Evolutionary conservation across 92 coral and sea anemone genomes (phyloP).

Genomic region (Plumapathes pennacea): DNA sequence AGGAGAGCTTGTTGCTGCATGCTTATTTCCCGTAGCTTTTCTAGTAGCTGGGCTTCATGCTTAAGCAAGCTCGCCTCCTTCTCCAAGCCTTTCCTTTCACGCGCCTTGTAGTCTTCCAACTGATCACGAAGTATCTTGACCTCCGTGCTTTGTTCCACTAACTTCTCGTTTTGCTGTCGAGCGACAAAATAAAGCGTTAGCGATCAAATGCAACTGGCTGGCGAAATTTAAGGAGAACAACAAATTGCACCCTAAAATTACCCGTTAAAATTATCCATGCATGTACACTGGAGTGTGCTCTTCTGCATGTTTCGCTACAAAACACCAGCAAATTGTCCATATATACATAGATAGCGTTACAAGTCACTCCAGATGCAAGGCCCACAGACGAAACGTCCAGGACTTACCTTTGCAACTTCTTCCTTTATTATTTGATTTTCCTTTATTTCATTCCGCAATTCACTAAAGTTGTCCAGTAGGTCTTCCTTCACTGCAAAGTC

Average conservation of each 20-base stretch:
- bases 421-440: slow-evolving; percentile 68
- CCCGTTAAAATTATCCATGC: too few species aligned
- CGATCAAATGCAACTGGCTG: neutral
- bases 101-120: slow-evolving; percentile 51
- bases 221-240: neutral
- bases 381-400: too few species aligned
- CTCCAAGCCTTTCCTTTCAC: slow-evolving; percentile 46
- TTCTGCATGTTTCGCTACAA: too few species aligned
- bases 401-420: slow-evolving; percentile 58
- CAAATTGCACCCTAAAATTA: too few species aligned
- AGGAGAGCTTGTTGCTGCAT: too few species aligned
- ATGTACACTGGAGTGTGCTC: too few species aligned
- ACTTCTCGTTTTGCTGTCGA: slow-evolving; percentile 59
- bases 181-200: neutral
- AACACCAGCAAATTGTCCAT: too few species aligned
- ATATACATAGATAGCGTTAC: too few species aligned
- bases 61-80: slow-evolving; percentile 66
- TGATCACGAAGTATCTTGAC: slow-evolving; percentile 54
- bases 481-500: slow-evolving; percentile 76
- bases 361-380: too few species aligned
- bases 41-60: slow-evolving; percentile 63
- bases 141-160: slow-evolving; percentile 52
- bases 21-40: slow-evolving; percentile 56
- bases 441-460: slow-evolving; percentile 58
- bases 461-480: slow-evolving; percentile 61